Evolutionary conservation across 92 coral and sea anemone genomes (phyloP).

Genomic region (Bergia sp.): DNA sequence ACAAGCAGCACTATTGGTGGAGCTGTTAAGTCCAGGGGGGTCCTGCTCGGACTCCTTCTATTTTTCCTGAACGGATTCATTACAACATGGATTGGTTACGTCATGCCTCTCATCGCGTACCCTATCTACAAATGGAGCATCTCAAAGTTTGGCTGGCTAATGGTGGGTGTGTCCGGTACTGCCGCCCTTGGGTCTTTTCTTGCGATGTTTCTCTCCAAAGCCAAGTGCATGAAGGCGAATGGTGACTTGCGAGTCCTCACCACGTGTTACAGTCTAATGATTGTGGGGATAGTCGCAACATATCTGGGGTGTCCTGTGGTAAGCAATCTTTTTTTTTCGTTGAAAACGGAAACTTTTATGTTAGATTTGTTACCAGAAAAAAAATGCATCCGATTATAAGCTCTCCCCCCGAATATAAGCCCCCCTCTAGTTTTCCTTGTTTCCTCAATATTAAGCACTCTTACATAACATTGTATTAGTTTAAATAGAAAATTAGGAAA

Average conservation of each 20-base stretch:
- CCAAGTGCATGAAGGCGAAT: constrained; percentile 48
- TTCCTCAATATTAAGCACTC: too few relatives aligned
- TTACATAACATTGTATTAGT: too few relatives aligned
- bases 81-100: constrained; percentile 78
- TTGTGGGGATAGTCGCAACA: constrained; percentile 47
- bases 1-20: constrained; percentile 31
- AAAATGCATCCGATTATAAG: too few relatives aligned
- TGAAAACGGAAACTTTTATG: too few relatives aligned
- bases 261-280: constrained; percentile 58
- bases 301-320: constrained; percentile 80
- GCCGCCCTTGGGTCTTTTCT: constrained; percentile 58
- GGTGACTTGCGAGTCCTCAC: constrained; percentile 56
- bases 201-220: constrained; percentile 59
- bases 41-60: constrained; percentile 63
- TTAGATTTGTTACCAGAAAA: too few relatives aligned
- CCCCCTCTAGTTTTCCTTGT: too few relatives aligned
- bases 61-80: constrained; percentile 72
- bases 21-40: constrained; percentile 72
- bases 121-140: constrained; percentile 53
- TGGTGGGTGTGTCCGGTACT: constrained; percentile 76
- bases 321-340: constrained; percentile 7
- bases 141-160: constrained; percentile 66
- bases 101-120: constrained; percentile 71
- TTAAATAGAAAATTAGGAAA: too few relatives aligned
- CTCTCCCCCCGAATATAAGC: too few relatives aligned